phyloP scores from a whole-genome alignment of 2,113 vertebrate genomes.

The Periophthalmodon schlosseri region DNA sequence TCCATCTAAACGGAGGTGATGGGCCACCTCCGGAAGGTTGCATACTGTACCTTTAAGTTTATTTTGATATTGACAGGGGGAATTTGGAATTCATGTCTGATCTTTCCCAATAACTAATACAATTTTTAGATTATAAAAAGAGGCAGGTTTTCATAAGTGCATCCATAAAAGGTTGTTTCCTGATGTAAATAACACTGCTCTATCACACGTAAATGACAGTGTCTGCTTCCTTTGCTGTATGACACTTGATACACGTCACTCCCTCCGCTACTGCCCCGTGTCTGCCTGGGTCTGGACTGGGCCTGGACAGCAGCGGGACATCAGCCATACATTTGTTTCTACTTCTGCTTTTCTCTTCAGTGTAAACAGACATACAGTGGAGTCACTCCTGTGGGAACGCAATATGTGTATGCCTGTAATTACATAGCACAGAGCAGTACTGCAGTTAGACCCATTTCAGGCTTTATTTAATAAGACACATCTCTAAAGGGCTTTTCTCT shows the following conservation, averaged over 20 bases:
- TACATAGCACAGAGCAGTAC: neutral
- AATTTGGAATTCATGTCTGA: too few relatives aligned
- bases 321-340: conserved; percentile 12
- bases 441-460: conserved; percentile 12
- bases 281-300: conserved; percentile 37
- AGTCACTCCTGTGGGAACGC: conserved; percentile 17
- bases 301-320: conserved; percentile 33
- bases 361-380: conserved; percentile 42
- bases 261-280: conserved; percentile 30
- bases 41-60: too few relatives aligned
- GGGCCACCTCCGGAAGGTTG: too few relatives aligned
- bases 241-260: conserved; percentile 20
- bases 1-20: too few relatives aligned
- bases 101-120: too few relatives aligned
- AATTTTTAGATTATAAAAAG: too few relatives aligned
- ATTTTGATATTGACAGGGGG: too few relatives aligned
- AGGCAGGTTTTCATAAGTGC: too few relatives aligned
- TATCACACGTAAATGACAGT: too few relatives aligned
- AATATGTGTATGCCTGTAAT: conserved; percentile 23
- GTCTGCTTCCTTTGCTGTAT: neutral
- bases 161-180: too few relatives aligned
- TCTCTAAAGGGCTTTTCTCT: neutral
- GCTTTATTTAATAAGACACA: conserved; percentile 7
- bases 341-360: neutral
- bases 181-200: too few relatives aligned